These are phyloP conservation scores for Magallana ariakensis DNA, from an alignment of 1,140 invertebrate genomes.

Conservation along the genomic window DNA sequence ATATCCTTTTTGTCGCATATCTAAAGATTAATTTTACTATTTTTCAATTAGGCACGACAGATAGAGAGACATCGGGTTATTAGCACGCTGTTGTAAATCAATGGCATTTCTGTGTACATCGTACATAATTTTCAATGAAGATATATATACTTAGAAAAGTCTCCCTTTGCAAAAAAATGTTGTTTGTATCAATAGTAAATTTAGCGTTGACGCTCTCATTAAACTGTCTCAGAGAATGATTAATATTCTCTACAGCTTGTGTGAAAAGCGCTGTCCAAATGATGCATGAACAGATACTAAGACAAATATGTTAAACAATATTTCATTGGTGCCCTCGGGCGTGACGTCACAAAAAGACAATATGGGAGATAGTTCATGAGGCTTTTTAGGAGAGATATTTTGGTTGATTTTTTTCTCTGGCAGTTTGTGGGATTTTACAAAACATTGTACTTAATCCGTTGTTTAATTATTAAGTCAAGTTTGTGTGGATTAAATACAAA, in stretches of 20 bases:
- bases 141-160: too few species aligned
- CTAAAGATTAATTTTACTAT: too few species aligned
- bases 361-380: constrained; percentile 39
- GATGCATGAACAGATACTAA: constrained; percentile 42
- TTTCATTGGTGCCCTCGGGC: constrained; percentile 48
- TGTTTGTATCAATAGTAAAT: background rate
- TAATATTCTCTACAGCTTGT: constrained; percentile 36
- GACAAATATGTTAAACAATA: constrained; percentile 39
- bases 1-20: too few species aligned
- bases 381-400: constrained; percentile 9
- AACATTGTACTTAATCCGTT: background rate
- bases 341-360: constrained; percentile 50
- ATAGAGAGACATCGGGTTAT: too few species aligned
- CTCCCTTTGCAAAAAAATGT: too few species aligned
- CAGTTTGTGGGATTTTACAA: background rate
- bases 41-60: too few species aligned
- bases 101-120: too few species aligned
- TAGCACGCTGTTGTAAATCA: too few species aligned
- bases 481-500: background rate
- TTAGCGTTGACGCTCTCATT: background rate
- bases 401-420: background rate
- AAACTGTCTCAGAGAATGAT: background rate
- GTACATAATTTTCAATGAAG: too few species aligned
- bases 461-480: background rate
- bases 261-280: constrained; percentile 45